Base-by-base conservation (phyloP, 2,888 invertebrate genomes). In the Amphipyra berbera region DNA sequence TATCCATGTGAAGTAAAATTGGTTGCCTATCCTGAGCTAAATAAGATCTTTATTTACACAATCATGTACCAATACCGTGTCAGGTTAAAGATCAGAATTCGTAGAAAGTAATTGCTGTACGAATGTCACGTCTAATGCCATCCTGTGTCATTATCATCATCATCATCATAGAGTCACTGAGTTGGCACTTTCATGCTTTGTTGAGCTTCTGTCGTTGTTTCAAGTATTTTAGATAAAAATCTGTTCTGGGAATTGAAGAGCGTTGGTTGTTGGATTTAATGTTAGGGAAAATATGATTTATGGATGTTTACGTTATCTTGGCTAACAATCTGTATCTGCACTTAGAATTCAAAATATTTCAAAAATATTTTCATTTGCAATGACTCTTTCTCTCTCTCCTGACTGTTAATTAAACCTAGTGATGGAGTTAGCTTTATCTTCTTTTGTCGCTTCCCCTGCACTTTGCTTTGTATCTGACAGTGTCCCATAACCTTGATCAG, bases 161-260 rank as follows among this genome's bases (percentile, higher is more conserved):
- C 64, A 76, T 69, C 62, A 76, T 77, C 62, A 65, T 50, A 44
- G 55, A 64, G 45, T 64, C 52, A 63, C 63, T 69, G 72, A 54
- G 55, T 70, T 77, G 66, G 47, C 77, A 75, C 69, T 73, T 79
- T 70, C 55, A 78, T 70, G 79, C 62, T 49, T 70, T 69, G 78
- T 63, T 78, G 65, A 61, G 40, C 63, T 61, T 47, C 41, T 44
- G 55, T 30, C 14, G 66, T 48, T 49, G 69, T 56, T 54, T 50
- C 47, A 41, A 44, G 52, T 41, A 55, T 65, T 60, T 60, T 7
- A 71, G 65, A 71, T 69, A 52, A 44, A n/a, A 55, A 71, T 65
- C 68, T 53, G 12, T 48, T 64, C 0, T 44, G 12, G 15, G 15
- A 33, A 38, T 9, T 13, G 13, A 35, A 30, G 10, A 12, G 6